Conservation (phyloP, 2,797 vertebrate genomes). For the Miichthys miiuy region DNA sequence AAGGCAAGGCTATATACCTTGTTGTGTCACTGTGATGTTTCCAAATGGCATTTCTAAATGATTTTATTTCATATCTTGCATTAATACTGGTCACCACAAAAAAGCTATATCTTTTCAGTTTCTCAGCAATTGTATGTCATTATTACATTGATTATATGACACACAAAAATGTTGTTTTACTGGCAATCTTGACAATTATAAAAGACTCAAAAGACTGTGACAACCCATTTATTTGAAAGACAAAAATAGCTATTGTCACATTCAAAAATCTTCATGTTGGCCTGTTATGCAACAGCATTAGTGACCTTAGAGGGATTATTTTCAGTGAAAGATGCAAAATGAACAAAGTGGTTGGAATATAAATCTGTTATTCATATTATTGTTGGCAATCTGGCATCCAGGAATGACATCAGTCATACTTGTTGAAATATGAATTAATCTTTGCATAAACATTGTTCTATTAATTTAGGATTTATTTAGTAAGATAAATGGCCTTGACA, state of each 20-base stretch:
- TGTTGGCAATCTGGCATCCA: slow-evolving; percentile 26
- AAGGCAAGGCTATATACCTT: not conserved
- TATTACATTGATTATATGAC: not conserved
- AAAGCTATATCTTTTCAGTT: not conserved
- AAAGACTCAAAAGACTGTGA: not conserved
- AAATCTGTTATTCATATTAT: slow-evolving; percentile 12
- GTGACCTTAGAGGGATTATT: slow-evolving; percentile 31
- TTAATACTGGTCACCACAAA: not conserved
- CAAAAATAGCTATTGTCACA: slow-evolving; percentile 24
- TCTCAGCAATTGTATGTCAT: not conserved
- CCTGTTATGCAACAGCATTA: slow-evolving; percentile 55
- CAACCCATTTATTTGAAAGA: slow-evolving; percentile 9
- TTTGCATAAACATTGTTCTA: not conserved
- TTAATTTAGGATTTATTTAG: not conserved
- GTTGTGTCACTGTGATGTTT: not conserved
- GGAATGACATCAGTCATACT: slow-evolving; percentile 10
- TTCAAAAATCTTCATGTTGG: slow-evolving; percentile 3
- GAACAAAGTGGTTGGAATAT: slow-evolving; percentile 37
- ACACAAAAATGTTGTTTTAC: not conserved
- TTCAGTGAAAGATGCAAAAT: slow-evolving; percentile 44
- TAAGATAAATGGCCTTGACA: not conserved
- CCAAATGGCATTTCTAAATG: not conserved
- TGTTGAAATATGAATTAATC: slow-evolving; percentile 3
- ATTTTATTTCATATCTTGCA: not conserved
- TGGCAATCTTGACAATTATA: not conserved